These are phyloP conservation scores for Gymnocypris eckloni DNA, from an alignment of 2,797 vertebrate species.

Conservation along the genomic window DNA sequence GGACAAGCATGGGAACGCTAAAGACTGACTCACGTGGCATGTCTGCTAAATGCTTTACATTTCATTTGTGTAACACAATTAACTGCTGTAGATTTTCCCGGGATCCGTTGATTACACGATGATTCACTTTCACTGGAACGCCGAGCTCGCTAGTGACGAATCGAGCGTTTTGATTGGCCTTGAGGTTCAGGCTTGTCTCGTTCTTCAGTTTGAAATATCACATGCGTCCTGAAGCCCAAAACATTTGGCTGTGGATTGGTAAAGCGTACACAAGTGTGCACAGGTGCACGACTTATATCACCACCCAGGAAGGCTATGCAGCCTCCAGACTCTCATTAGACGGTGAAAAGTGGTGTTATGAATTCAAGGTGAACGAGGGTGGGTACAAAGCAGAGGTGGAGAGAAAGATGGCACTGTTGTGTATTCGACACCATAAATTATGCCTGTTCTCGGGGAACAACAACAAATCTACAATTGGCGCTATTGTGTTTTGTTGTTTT, in stretches of 20 bases:
- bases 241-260: conserved; percentile 16
- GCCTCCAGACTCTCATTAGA: conserved; percentile 42
- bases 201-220: conserved; percentile 7
- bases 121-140: conserved; percentile 39
- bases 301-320: conserved; percentile 41
- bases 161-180: conserved; percentile 25
- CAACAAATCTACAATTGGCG: conserved; percentile 32
- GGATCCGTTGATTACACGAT: conserved; percentile 45
- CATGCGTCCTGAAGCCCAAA: conserved; percentile 19
- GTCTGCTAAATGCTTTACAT: conserved; percentile 53
- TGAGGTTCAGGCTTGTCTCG: conserved; percentile 9
- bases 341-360: conserved; percentile 30
- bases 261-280: conserved; percentile 3
- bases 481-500: conserved; percentile 55
- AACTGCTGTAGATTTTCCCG: conserved; percentile 47
- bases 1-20: conserved; percentile 53
- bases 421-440: conserved; percentile 39
- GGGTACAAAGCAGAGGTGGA: conserved; percentile 21
- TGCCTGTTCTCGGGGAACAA: conserved; percentile 21
- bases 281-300: conserved; percentile 50
- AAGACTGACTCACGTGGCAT: conserved; percentile 51
- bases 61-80: conserved; percentile 60
- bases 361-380: conserved; percentile 48
- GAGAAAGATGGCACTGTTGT: not conserved
- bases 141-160: not conserved